phyloP scores from a whole-genome alignment of 2,797 vertebrate genomes.

The Sternotherus odoratus region DNA sequence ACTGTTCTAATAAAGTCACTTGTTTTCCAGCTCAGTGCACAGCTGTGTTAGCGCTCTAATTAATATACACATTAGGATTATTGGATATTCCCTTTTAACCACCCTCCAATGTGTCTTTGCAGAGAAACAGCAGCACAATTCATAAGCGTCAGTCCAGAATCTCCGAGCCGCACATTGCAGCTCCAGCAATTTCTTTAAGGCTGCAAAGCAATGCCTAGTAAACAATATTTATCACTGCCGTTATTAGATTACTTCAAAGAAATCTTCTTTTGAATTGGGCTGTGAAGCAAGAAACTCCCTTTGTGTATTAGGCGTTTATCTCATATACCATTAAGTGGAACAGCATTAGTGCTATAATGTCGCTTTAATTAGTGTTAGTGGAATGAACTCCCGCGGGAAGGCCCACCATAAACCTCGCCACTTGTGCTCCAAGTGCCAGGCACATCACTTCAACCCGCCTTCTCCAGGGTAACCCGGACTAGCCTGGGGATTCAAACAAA shows the following conservation, averaged over 20 bases:
- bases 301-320: neutral
- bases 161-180: neutral
- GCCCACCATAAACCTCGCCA: neutral
- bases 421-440: neutral
- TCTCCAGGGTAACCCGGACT: neutral
- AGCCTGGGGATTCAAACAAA: neutral
- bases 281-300: neutral
- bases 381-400: rapidly evolving
- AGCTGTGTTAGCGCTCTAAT: neutral
- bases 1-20: neutral
- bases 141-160: rapidly evolving
- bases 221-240: neutral
- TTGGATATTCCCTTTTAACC: neutral
- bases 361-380: neutral
- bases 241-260: neutral
- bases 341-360: neutral
- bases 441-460: neutral
- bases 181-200: neutral
- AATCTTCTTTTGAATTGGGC: neutral
- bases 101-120: rapidly evolving
- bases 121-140: neutral
- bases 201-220: rapidly evolving
- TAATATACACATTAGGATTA: neutral
- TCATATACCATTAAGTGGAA: neutral
- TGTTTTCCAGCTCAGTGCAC: neutral